Percentiles rank a stretch among this genome's conserved stretches.
phyloP scores from a whole-genome alignment of 2,888 invertebrate species.

The Ctenicera cuprea region DNA sequence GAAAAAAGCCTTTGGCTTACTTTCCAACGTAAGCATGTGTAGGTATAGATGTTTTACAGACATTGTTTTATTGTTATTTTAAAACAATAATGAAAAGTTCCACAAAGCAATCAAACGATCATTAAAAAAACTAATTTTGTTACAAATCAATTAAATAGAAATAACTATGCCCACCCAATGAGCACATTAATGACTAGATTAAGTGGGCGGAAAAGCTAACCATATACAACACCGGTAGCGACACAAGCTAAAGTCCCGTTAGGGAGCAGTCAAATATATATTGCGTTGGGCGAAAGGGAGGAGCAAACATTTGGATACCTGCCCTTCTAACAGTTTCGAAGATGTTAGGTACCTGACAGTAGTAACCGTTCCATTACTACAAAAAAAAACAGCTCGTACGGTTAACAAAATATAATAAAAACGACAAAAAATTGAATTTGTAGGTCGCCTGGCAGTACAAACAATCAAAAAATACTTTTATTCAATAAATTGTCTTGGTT shows the following conservation, averaged over 20 bases:
- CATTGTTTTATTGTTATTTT: too few species aligned
- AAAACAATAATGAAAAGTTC: not conserved
- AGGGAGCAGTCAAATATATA: constrained; percentile 29
- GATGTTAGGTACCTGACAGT: constrained; percentile 17
- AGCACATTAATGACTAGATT: constrained; percentile 35
- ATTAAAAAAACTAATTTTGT: not conserved
- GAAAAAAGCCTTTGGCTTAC: too few species aligned
- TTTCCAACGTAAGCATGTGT: too few species aligned
- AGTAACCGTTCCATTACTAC: too few species aligned
- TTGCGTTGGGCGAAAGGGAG: constrained; percentile 10
- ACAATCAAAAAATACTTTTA: too few species aligned
- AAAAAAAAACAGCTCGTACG: too few species aligned
- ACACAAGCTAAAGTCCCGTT: constrained; percentile 39
- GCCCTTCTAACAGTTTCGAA: not conserved
- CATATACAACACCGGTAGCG: constrained; percentile 44
- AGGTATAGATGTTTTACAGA: too few species aligned
- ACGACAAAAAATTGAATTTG: too few species aligned
- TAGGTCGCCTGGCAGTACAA: too few species aligned
- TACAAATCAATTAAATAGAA: constrained; percentile 15
- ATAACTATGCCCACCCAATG: constrained; percentile 39
- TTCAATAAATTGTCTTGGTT: too few species aligned
- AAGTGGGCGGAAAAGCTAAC: constrained; percentile 42
- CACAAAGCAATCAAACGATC: not conserved
- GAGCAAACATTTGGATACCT: constrained; percentile 27
- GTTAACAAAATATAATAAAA: too few species aligned